phyloP scores from a whole-genome alignment of 2,797 vertebrate genomes.

The Acipenser transmontanus region DNA sequence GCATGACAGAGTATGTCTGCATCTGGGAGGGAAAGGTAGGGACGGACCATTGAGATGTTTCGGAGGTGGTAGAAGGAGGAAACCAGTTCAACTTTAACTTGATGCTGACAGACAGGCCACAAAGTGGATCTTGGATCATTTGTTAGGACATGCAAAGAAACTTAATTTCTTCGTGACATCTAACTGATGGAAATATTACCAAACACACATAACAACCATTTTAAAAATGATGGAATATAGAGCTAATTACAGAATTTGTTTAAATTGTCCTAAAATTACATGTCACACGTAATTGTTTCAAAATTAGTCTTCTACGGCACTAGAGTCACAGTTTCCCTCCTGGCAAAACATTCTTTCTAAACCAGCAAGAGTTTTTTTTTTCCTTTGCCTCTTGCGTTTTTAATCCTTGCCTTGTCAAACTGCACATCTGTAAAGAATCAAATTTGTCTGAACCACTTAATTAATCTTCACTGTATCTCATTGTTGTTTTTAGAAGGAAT shows the following conservation, averaged over 20 bases:
- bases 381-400: conserved; percentile 32
- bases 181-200: conserved; percentile 39
- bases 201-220: conserved; percentile 38
- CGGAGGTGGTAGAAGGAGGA: too few relatives aligned
- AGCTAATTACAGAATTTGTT: conserved; percentile 45
- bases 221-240: conserved; percentile 37
- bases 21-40: too few relatives aligned
- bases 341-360: conserved; percentile 34
- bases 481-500: conserved; percentile 30
- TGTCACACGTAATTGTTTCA: conserved; percentile 40
- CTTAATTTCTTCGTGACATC: conserved; percentile 26
- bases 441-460: conserved; percentile 28
- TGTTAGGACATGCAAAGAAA: too few relatives aligned
- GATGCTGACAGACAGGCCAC: too few relatives aligned
- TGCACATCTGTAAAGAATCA: conserved; percentile 29
- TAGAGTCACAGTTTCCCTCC: conserved; percentile 34
- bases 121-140: too few relatives aligned
- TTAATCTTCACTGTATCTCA: conserved; percentile 30
- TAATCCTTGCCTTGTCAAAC: conserved; percentile 36
- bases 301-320: conserved; percentile 40
- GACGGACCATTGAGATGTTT: too few relatives aligned
- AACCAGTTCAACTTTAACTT: too few relatives aligned
- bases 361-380: conserved; percentile 38
- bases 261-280: conserved; percentile 41
- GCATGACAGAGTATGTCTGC: too few relatives aligned